Base-by-base conservation (phyloP, 2,797 vertebrate genomes). In the Ctenopoma kingsleyae region DNA sequence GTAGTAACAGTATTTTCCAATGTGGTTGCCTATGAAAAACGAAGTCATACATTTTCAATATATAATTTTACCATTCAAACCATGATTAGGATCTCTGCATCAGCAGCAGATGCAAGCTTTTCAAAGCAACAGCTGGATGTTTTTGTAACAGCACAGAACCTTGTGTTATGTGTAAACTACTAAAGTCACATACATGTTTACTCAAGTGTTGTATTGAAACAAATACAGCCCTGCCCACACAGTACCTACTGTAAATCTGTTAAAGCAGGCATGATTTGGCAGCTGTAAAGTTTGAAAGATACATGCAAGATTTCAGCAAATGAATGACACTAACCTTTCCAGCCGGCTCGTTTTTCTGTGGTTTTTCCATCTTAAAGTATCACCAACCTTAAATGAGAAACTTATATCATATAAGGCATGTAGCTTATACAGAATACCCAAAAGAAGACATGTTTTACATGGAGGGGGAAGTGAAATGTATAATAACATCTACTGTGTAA, bases 321-420 rank as follows among this genome's bases (percentile, higher is more conserved):
- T 17, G 25, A 1, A 51, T 63, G 27, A 23, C 12, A 87, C 91
- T 69, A 47, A 92, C 91, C 90, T 91, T 80, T 76, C 5, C 30
- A 47, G 20, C 25, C 2, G 5, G 22, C 10, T 6, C 2, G 1
- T 71, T 36, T 12, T 71, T 60, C 44, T 54, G 41, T 25, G 20
- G 8, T 60, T 73, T 50, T 32, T 62, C 76, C 86, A 85, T 85
- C 47, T 66, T 66, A 38, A 62, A 0, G 62, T 63, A 56, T 81
- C 63, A 80, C 71, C 64, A 40, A 61, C 55, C 81, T 83, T 67
- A 25, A 84, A 79, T 5, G 49, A 79, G 19, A 87, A 40, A 40
- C 10, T 58, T 15, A 65, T n/a, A 46, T 61, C 8, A 65, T 17
- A 7, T 72, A 13, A 77, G 44, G 56, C 38, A 46, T 7, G 0